phyloP scores from a whole-genome alignment of 2,113 vertebrate genomes.

The Anolis carolinensis region DNA sequence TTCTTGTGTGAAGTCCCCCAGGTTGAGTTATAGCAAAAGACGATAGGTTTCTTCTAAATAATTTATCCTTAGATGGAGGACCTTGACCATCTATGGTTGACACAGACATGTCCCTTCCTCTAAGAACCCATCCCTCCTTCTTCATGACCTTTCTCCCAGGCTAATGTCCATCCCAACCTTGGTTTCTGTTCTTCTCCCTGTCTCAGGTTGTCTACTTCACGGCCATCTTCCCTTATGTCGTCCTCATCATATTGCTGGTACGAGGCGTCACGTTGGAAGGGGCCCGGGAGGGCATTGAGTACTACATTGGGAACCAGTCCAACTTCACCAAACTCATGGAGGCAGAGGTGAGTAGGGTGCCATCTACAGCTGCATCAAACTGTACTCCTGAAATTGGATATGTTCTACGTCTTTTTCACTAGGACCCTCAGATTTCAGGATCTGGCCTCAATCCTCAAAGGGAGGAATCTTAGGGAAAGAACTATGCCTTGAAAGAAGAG shows the following conservation, averaged over 20 bases:
- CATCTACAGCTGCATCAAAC: neutral
- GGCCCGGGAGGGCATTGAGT: slow-evolving; percentile 88
- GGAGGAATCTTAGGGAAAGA: too few species aligned
- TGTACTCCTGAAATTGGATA: neutral
- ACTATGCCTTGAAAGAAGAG: too few species aligned
- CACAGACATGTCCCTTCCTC: neutral
- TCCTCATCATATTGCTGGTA: slow-evolving; percentile 88
- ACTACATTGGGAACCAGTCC: slow-evolving; percentile 90
- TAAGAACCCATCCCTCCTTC: neutral
- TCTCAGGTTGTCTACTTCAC: slow-evolving; percentile 95
- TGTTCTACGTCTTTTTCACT: too few species aligned
- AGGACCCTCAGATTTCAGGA: too few species aligned
- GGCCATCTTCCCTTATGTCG: slow-evolving; percentile 89
- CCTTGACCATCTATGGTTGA: neutral
- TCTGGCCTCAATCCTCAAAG: too few species aligned
- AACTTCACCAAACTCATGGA: slow-evolving; percentile 90
- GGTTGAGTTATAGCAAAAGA: neutral
- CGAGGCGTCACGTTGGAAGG: slow-evolving; percentile 91
- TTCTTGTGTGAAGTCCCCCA: neutral
- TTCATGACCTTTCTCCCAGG: neutral
- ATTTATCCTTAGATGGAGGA: neutral
- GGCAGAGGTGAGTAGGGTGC: slow-evolving; percentile 79
- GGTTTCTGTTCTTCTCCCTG: slow-evolving; percentile 12
- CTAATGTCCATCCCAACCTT: neutral
- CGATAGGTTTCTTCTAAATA: too few species aligned